Percentiles rank a stretch among this genome's conserved stretches.
Evolutionary conservation across 2,113 vertebrate genomes (phyloP).

Genomic region (Petrocephalus microphthalmus): DNA sequence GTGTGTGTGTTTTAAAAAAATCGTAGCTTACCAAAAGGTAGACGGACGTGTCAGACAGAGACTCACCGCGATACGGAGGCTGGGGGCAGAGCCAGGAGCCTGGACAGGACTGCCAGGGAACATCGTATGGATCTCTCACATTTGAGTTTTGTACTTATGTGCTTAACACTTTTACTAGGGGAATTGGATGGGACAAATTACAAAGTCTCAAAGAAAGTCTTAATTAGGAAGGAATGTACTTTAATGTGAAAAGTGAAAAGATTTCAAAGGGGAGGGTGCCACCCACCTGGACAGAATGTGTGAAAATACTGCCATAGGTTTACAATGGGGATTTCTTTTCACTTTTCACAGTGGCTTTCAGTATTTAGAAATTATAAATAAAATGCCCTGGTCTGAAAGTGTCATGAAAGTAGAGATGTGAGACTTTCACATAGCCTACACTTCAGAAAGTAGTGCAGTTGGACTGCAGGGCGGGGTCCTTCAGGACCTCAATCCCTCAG

Average conservation of each 20-base stretch:
- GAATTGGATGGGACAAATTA: not conserved
- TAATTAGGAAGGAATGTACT: not conserved
- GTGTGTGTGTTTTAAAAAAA: no score
- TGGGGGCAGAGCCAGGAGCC: not conserved
- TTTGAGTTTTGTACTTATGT: not conserved
- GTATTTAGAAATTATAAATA: not conserved
- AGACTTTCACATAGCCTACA: not conserved
- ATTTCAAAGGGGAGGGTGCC: not conserved
- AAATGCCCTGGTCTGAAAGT: not conserved
- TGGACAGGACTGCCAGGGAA: not conserved
- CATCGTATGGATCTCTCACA: not conserved
- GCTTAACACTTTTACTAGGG: not conserved
- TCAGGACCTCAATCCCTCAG: not conserved
- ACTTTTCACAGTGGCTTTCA: not conserved
- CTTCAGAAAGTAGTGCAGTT: not conserved
- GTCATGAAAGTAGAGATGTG: not conserved
- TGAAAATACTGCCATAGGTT: not conserved
- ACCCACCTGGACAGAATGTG: not conserved
- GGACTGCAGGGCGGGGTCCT: not conserved
- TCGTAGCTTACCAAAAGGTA: not conserved
- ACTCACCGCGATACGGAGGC: not conserved
- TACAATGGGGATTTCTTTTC: not conserved
- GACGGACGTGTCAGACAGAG: not conserved
- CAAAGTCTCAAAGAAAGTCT: not conserved
- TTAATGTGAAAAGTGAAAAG: not conserved